A percentile compares a stretch with the other conserved stretches of the same genome.
phyloP scores from a whole-genome alignment of 1,140 invertebrate genomes.

The Gryon sp. region DNA sequence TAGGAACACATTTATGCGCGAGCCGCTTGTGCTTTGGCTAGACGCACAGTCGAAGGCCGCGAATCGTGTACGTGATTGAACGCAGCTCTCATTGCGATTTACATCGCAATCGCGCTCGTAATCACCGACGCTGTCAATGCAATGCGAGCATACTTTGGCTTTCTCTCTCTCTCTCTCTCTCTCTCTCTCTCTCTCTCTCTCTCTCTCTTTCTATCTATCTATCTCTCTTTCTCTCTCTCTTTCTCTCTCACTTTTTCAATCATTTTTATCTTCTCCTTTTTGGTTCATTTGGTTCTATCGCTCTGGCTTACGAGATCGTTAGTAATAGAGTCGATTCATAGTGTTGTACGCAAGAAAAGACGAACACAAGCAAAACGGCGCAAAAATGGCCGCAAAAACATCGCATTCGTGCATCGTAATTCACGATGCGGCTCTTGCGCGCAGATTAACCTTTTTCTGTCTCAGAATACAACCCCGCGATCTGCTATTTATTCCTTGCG shows the following conservation, averaged over 20 bases:
- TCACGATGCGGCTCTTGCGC: conserved; percentile 42
- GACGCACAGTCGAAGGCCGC: conserved; percentile 67
- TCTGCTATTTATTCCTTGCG: conserved; percentile 16
- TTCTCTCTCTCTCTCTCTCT: conserved; percentile 7
- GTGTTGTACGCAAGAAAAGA: conserved; percentile 52
- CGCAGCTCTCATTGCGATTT: conserved; percentile 71
- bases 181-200: not conserved
- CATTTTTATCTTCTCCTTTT: no score
- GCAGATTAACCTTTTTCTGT: conserved; percentile 39
- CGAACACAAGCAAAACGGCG: conserved; percentile 44
- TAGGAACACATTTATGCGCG: conserved; percentile 53
- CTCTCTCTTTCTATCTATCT: no score
- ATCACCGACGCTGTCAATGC: conserved; percentile 67
- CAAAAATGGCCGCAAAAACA: conserved; percentile 53
- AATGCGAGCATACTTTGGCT: conserved; percentile 16
- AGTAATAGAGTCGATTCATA: conserved; percentile 69
- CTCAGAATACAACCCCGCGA: conserved; percentile 8
- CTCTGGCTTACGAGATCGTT: conserved; percentile 70
- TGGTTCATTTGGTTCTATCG: no score
- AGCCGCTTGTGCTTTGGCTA: conserved; percentile 48
- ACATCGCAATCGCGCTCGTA: conserved; percentile 76
- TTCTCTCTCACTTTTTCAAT: no score
- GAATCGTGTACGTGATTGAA: conserved; percentile 73
- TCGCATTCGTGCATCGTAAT: conserved; percentile 51
- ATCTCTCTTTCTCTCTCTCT: no score